Base-by-base conservation (phyloP, 2,797 vertebrate genomes). In the Schizothorax lantsangensis region DNA sequence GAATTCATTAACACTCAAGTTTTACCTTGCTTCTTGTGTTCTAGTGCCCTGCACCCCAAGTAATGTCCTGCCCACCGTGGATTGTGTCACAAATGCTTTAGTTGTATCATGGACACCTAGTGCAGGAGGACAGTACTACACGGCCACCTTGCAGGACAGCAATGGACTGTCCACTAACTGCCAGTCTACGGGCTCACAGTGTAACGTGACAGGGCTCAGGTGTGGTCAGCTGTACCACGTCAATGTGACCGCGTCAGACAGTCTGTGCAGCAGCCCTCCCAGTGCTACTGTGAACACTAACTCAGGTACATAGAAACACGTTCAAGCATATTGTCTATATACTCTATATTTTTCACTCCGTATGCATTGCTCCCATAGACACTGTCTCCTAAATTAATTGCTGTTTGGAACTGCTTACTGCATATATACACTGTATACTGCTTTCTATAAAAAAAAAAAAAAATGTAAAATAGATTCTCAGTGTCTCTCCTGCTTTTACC, bases 191-290 rank as follows among this genome's bases (percentile, higher is more conserved):
- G 75, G 54, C 8, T 78, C 73, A 5, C 74, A 78, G 45, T 87
- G 87, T 68, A 85, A 59, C 7, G 19, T 88, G 3, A 66, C 82
- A 10, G 85, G 64, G 4, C 82, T 90, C 43, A 36, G 75, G 0
- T 90, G 87, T 87, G 89, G 89, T 3, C 81, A 88, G 73, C 47
- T 64, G 45, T 87, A 85, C 73, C 40, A 38, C 4, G 83, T 88
- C 62, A 85, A 75, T 71, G 78, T 90, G 47, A 80, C 19, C 0
- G 85, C 85, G 1, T 78, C 78, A 9, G 73, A 85, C 26, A 47
- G 33, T 38, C 64, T 71, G 62, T 89, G 88, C 78, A 71, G 68
- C 64, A 84, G 88, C 45, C 23, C 40, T 33, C 45, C 62, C 1
- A 84, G 85, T 69, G 17, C 33, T 19, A 59, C n/a, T 47, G 57